phyloP scores from a whole-genome alignment of 2,113 vertebrate species.

The Podiceps cristatus region DNA sequence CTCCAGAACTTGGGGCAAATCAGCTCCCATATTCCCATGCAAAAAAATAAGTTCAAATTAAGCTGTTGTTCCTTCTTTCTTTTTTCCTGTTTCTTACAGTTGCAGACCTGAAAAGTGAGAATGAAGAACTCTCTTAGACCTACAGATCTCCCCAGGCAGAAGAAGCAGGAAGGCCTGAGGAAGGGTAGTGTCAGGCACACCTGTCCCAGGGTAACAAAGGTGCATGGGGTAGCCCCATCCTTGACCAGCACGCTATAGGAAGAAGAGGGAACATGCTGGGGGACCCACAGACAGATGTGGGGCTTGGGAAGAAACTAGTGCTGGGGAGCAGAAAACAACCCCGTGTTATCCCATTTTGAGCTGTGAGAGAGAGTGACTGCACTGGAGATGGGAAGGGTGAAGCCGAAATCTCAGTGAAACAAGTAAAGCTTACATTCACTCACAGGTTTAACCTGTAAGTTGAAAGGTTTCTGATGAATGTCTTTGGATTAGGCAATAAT shows the following conservation, averaged over 20 bases:
- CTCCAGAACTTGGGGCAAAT: not conserved
- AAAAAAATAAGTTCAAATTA: not conserved
- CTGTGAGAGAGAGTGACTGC: not conserved
- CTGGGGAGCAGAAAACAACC: not conserved
- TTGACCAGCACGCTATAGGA: fast-evolving
- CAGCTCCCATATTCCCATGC: not conserved
- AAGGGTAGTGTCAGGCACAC: fast-evolving
- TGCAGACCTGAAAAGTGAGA: not conserved
- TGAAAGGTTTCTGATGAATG: not conserved
- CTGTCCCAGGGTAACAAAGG: not conserved
- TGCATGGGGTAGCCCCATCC: not conserved
- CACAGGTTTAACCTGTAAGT: not conserved
- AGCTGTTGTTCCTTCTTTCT: not conserved
- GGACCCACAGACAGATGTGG: not conserved
- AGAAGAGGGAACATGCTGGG: not conserved
- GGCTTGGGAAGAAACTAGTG: not conserved
- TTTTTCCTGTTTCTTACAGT: not conserved
- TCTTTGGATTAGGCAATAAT: not conserved
- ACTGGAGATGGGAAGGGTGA: not conserved
- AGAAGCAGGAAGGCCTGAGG: not conserved
- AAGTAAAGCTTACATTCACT: not conserved
- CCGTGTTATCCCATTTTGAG: not conserved
- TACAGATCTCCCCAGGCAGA: not conserved
- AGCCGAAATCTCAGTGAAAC: not conserved
- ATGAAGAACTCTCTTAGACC: not conserved